phyloP scores from a whole-genome alignment of 2,797 vertebrate species.

The Spinus olivaceus region DNA sequence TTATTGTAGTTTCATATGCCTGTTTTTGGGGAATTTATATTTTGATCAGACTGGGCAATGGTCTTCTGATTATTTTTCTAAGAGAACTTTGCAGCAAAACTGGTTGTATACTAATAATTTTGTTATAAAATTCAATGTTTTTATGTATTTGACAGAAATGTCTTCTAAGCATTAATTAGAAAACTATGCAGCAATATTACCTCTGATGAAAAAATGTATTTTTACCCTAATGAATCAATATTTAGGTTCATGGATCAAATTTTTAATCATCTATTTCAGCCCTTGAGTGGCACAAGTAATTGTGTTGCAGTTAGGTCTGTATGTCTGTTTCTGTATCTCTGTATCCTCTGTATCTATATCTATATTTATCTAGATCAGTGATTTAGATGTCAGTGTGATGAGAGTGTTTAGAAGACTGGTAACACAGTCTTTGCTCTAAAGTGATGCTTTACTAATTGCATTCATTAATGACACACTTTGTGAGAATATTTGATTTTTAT shows the following conservation, averaged over 20 bases:
- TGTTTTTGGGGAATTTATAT: neutral
- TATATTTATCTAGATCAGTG: neutral
- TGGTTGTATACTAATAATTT: neutral
- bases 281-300: neutral
- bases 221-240: neutral
- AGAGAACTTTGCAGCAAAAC: neutral
- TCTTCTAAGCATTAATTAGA: neutral
- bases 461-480: neutral
- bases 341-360: neutral
- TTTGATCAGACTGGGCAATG: rapidly evolving
- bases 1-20: neutral
- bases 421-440: neutral
- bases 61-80: neutral
- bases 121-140: neutral
- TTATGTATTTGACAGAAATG: neutral
- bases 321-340: neutral
- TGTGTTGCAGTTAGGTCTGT: neutral
- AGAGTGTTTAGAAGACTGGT: neutral
- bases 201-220: neutral
- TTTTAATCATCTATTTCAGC: neutral
- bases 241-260: neutral
- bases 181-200: neutral
- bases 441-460: neutral
- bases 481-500: neutral
- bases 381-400: neutral